Conservation (phyloP, 2,113 vertebrate genomes). For the Poicephalus meyeri region DNA sequence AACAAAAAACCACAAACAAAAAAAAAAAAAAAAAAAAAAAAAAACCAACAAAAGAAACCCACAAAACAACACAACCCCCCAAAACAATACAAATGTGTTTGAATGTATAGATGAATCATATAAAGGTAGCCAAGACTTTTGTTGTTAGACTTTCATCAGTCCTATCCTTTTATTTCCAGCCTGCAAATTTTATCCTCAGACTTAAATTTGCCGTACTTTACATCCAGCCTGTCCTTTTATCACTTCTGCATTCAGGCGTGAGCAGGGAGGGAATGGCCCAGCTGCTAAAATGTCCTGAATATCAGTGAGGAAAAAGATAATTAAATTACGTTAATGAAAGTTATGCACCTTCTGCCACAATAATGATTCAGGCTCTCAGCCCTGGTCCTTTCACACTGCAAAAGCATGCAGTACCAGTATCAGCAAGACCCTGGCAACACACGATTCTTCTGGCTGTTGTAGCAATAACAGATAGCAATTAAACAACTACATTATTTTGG, state of each 20-base stretch:
- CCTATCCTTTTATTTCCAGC: background rate
- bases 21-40: background rate
- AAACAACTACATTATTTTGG: background rate
- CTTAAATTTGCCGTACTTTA: background rate
- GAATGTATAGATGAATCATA: background rate
- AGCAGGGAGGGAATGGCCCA: background rate
- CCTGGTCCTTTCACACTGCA: background rate
- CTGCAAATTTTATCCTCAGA: background rate
- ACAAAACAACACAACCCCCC: background rate
- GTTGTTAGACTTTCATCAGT: background rate
- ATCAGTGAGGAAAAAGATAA: background rate
- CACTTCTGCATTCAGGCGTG: background rate
- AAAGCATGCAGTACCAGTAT: background rate
- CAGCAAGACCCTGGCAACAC: background rate
- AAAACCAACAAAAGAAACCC: no score
- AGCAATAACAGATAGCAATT: background rate
- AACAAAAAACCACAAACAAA: background rate
- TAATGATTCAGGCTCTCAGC: background rate
- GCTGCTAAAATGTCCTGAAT: background rate
- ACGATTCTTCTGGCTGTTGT: background rate
- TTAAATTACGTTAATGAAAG: background rate
- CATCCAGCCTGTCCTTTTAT: background rate
- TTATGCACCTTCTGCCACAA: background rate
- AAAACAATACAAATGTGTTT: background rate
- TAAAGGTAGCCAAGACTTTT: background rate